Evolutionary conservation across 2,888 invertebrate species (phyloP).

Genomic region (Latrodectus hesperus): DNA sequence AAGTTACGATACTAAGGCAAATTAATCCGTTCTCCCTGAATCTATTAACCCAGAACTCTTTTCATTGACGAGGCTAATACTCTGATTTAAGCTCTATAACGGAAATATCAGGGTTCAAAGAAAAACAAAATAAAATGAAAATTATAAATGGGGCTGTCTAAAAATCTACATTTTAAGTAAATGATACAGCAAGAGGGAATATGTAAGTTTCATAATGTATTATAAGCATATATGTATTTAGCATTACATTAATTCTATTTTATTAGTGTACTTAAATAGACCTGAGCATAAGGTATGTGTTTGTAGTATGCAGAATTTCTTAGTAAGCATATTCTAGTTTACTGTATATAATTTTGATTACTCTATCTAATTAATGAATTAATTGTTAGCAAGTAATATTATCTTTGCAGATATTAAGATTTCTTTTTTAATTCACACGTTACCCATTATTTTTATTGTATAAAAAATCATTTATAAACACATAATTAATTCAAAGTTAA

Average conservation of each 20-base stretch:
- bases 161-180: not conserved
- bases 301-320: too few species aligned
- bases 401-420: too few species aligned
- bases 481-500: too few species aligned
- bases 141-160: not conserved
- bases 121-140: constrained; percentile 4
- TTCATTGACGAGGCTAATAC: constrained; percentile 27
- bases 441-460: too few species aligned
- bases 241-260: not conserved
- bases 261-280: not conserved
- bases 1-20: constrained; percentile 22
- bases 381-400: too few species aligned
- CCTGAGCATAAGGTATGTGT: not conserved
- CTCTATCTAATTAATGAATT: too few species aligned
- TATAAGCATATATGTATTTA: not conserved
- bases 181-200: not conserved
- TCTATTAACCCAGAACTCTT: constrained; percentile 35
- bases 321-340: too few species aligned
- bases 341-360: too few species aligned
- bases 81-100: constrained; percentile 21
- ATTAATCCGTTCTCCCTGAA: constrained; percentile 31
- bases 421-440: too few species aligned
- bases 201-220: not conserved
- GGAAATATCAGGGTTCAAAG: not conserved
- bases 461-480: too few species aligned